Base-by-base conservation (phyloP, 2,113 vertebrate genomes). In the Castor canadensis region DNA sequence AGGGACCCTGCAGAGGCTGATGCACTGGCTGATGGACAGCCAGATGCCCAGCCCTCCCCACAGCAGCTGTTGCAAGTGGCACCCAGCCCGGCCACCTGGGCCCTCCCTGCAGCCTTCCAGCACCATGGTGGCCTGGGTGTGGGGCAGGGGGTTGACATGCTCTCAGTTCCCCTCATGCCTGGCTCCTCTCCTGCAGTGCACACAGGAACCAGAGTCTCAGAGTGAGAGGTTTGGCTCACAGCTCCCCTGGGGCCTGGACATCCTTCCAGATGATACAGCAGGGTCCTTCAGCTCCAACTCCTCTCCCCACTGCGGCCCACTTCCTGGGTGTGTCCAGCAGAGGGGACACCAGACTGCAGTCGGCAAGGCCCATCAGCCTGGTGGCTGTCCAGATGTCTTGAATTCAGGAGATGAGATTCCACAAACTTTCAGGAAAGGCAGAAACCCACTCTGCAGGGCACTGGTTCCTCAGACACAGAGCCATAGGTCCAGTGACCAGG, bases 221-320 rank as follows among this genome's bases (percentile, higher is more conserved):
- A 40, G 32, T 12, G 8, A 1, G 73, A 60, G 45, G 38, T 24
- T 7, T 38, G 47, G 47, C 58, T 11, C n/a, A 2, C 0, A 2
- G 49, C 54, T 87, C 88, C 56, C 47, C 58, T 16, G 19, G 32
- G 19, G 60, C 47, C 49, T 0, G n/a, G n/a, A n/a, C n/a, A n/a
- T 28, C 38, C 71, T 40, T 67, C 72, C 2, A 28, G 43, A 52
- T 35, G 47, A 64, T n/a, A n/a, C 40, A 43, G 52, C 24, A 17
- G 84, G 73, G 3, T 19, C 56, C 72, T 82, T 45, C 5, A 10
- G 43, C 62, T 64, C 66, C 79, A 6, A 28, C 30, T 67, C 79
- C 58, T 76, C 32, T 82, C n/a, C n/a, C 38, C 15, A 38, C 71
- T 16, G 35, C 62, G 60, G 43, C 69, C 35, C 38, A 20, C 30